Evolutionary conservation across 2,888 invertebrate species (phyloP).

Genomic region (Pollenia griseotomentosa): DNA sequence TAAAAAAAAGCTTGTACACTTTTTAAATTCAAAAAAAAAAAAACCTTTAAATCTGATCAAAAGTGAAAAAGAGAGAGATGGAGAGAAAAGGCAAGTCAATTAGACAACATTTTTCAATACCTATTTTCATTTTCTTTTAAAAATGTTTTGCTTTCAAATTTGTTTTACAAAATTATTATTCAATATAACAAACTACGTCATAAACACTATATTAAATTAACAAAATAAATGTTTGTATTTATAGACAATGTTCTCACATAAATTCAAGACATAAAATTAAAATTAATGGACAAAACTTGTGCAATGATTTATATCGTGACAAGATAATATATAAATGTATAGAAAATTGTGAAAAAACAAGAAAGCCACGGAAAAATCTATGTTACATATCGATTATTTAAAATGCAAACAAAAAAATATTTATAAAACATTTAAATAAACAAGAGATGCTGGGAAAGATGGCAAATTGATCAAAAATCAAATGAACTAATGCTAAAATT

Average conservation of each 20-base stretch:
- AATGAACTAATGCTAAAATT: background rate
- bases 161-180: background rate
- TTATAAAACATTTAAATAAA: background rate
- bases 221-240: background rate
- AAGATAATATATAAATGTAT: background rate
- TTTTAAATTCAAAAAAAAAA: too few species aligned
- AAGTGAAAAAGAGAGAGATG: too few species aligned
- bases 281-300: slow-evolving; percentile 8
- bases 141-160: too few species aligned
- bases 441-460: background rate
- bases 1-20: too few species aligned
- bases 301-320: slow-evolving; percentile 19
- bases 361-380: background rate
- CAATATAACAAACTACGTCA: background rate
- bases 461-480: background rate
- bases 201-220: background rate
- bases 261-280: background rate
- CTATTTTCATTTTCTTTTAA: too few species aligned
- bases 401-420: background rate
- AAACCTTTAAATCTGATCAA: too few species aligned
- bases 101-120: too few species aligned
- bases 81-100: too few species aligned
- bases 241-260: background rate
- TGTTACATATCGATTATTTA: background rate
- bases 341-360: background rate